Evolutionary conservation across 1,140 invertebrate genomes (phyloP), one percentile per base, ranked within the genome.

Genomic region (Sitobion miscanthi): DNA sequence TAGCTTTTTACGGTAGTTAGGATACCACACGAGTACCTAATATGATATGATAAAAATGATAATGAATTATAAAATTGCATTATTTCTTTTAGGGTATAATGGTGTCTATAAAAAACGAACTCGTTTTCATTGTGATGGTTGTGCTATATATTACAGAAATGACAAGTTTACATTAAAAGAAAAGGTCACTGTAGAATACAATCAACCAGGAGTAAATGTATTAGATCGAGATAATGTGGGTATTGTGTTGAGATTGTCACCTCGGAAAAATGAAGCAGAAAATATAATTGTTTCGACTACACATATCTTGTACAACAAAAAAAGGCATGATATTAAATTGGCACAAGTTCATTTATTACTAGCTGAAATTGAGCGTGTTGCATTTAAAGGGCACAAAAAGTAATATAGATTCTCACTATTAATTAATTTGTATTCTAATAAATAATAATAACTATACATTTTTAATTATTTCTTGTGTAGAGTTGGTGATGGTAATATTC

Each of bases 281-380:
- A 95, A 97, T 42, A 95, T 98, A 89, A 96, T 98, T 49, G 96
- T 99, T 0, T 98, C 98, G 11, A 99, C 98, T 8, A 99, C 99
- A 0, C 99, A 99, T 96, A 95, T 99, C n/a, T 95, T 99, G 14
- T 99, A 97, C 95, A 99, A 99, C 96, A 98, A 98, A 0, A 97
- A 96, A 94, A 95, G 99, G 49, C 96, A 97, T 45, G 98, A 99
- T 95, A 96, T 99, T 0, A 97, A 98, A 94, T 95, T 99, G 35
- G 98, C 98, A 1, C 99, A 99, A 95, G 95, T 96, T 42, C 96
- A 97, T 94, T 94, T 98, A 77, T 95, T 99, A 8, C 95, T 99
- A 30, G 96, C 97, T 1, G 98, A 99, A 95, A 95, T 99, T 23
- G 97, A 98, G 93, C 96, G 96, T 94, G 96, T 98, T 93, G 96